Conservation (phyloP, 2,888 invertebrate species). For the Apomyelois bistriatella region DNA sequence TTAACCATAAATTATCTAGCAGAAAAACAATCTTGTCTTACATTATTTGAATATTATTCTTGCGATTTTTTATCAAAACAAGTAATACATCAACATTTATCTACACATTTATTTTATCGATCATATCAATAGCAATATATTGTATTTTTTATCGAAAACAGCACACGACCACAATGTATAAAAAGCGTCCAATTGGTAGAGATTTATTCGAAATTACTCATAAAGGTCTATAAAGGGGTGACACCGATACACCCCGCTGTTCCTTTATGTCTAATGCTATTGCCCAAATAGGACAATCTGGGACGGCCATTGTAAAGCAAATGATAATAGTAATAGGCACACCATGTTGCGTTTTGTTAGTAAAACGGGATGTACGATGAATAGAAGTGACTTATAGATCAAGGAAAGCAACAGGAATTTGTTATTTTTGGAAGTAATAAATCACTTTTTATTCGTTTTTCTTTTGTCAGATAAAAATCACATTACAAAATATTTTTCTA, state of each 20-base stretch:
- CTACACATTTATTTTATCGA: background rate
- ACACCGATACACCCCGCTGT: conserved; percentile 71
- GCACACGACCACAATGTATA: conserved; percentile 4
- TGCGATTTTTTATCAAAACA: background rate
- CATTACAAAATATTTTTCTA: too few relatives aligned
- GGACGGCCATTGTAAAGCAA: conserved; percentile 68
- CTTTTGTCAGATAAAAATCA: too few relatives aligned
- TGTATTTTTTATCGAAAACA: conserved; percentile 1
- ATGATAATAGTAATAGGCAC: conserved; percentile 70
- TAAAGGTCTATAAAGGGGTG: conserved; percentile 65
- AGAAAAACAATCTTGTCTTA: background rate
- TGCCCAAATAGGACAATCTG: conserved; percentile 65
- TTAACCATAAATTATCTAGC: too few relatives aligned
- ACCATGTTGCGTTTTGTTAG: conserved; percentile 68
- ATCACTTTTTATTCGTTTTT: too few relatives aligned
- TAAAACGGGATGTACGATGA: conserved; percentile 27
- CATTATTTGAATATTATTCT: background rate
- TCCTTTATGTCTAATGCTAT: conserved; percentile 74
- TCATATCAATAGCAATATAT: background rate
- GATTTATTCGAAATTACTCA: conserved; percentile 12
- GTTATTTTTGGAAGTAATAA: too few relatives aligned
- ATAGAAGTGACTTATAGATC: conserved; percentile 28
- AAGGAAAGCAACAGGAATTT: too few relatives aligned
- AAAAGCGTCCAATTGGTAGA: conserved; percentile 7
- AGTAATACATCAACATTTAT: background rate